Percentiles rank a stretch among this genome's conserved stretches.
Evolutionary conservation across 1,140 invertebrate species (phyloP).

Genomic region (Pectinophora gossypiella): DNA sequence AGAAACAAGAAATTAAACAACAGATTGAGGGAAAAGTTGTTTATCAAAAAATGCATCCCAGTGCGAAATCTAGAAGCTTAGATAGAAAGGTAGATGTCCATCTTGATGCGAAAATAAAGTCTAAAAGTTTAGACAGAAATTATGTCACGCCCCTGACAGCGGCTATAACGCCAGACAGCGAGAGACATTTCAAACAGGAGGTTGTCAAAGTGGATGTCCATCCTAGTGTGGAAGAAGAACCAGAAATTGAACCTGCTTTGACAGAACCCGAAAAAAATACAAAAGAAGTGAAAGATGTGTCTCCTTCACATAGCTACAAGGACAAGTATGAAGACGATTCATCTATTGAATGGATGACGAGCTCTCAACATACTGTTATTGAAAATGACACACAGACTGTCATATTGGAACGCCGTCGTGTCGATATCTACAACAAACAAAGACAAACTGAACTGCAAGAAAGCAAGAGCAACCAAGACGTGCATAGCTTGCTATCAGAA

Average conservation of each 20-base stretch:
- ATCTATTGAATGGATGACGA: conserved; percentile 66
- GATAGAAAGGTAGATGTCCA: conserved; percentile 72
- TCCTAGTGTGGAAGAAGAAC: conserved; percentile 54
- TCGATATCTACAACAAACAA: conserved; percentile 76
- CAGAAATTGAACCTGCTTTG: conserved; percentile 37
- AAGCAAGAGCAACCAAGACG: conserved; percentile 57
- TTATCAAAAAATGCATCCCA: conserved; percentile 70
- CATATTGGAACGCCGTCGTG: conserved; percentile 77
- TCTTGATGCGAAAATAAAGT: conserved; percentile 76
- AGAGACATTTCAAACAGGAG: conserved; percentile 69
- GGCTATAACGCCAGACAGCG: conserved; percentile 25
- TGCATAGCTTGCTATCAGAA: conserved; percentile 33
- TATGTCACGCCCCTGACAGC: conserved; percentile 62
- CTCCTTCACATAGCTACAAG: conserved; percentile 58
- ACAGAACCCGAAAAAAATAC: background rate
- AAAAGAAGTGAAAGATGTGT: conserved; percentile 43
- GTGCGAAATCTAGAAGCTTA: conserved; percentile 76
- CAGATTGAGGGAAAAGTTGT: conserved; percentile 78
- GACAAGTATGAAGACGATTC: conserved; percentile 68
- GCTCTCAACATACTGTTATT: conserved; percentile 60
- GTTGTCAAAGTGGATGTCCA: conserved; percentile 69
- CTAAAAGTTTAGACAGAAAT: conserved; percentile 77
- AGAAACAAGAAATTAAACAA: conserved; percentile 78
- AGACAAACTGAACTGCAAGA: conserved; percentile 56
- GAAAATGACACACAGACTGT: conserved; percentile 78